These are phyloP conservation scores for Teinopalpus imperialis DNA, from an alignment of 2,888 invertebrate genomes.

Conservation along the genomic window DNA sequence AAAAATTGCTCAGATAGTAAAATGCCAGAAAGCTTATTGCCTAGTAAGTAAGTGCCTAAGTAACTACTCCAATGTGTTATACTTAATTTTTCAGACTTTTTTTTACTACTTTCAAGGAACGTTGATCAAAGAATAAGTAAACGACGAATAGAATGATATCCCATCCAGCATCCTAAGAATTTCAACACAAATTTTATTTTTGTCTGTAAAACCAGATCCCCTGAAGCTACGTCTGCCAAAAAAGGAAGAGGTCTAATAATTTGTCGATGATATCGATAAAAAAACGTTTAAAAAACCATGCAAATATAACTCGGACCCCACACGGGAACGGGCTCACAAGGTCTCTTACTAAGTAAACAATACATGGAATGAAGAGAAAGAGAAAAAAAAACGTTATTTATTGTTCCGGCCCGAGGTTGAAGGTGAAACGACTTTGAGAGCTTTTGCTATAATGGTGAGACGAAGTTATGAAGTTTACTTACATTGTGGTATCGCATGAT, in stretches of 20 bases:
- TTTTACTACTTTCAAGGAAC: too few species aligned
- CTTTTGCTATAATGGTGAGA: neutral
- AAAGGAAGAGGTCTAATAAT: constrained; percentile 9
- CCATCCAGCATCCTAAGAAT: too few species aligned
- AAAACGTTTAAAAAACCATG: constrained; percentile 29
- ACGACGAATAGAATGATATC: too few species aligned
- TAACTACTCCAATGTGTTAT: too few species aligned
- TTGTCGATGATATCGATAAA: constrained; percentile 17
- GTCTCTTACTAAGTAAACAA: constrained; percentile 47
- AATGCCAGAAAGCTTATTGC: too few species aligned
- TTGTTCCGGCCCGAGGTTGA: constrained; percentile 44
- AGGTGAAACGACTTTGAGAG: constrained; percentile 32
- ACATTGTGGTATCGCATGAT: too few species aligned
- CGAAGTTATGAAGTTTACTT: too few species aligned
- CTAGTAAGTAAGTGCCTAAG: too few species aligned
- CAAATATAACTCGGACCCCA: constrained; percentile 43
- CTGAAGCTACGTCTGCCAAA: constrained; percentile 1
- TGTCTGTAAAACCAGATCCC: neutral
- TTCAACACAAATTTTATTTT: neutral
- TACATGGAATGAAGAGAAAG: constrained; percentile 37
- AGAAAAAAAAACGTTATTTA: constrained; percentile 42
- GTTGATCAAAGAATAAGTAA: too few species aligned
- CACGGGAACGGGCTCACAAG: constrained; percentile 32
- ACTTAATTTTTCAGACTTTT: too few species aligned
- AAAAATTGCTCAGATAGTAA: too few species aligned